These are phyloP conservation scores for Zosterops lateralis DNA, from an alignment of 2,113 vertebrate genomes.

Conservation along the genomic window DNA sequence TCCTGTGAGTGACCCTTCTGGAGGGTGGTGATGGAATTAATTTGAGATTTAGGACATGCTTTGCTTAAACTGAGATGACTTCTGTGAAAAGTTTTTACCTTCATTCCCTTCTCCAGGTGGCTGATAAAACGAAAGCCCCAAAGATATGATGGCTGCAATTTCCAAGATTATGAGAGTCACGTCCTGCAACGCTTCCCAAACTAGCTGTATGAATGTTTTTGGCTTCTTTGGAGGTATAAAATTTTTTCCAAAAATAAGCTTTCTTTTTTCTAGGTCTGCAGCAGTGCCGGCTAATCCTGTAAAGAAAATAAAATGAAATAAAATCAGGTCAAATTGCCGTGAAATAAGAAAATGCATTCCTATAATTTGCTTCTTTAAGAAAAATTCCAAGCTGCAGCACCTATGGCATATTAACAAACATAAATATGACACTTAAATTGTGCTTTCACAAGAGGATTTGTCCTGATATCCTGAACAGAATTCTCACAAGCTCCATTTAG, in stretches of 20 bases:
- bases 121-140: conserved; percentile 97
- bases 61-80: background rate
- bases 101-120: conserved; percentile 87
- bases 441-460: background rate
- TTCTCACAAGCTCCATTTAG: background rate
- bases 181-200: conserved; percentile 98
- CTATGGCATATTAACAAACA: background rate
- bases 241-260: conserved; percentile 93
- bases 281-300: conserved; percentile 88
- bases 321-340: background rate
- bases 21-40: background rate
- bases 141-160: conserved; percentile 94
- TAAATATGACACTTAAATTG: background rate
- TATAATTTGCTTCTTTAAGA: background rate
- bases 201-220: conserved; percentile 99
- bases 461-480: background rate
- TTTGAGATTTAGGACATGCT: background rate
- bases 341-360: background rate
- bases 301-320: background rate
- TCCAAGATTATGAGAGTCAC: conserved; percentile 99
- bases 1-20: background rate
- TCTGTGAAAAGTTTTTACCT: conserved; percentile 69
- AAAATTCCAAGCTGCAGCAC: background rate
- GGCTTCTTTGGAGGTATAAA: conserved; percentile 99
- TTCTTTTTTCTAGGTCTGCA: conserved; percentile 93